A percentile compares a stretch with the other conserved stretches of the same genome.
phyloP scores from a whole-genome alignment of 2,888 invertebrate genomes.

The Coremacera marginata region DNA sequence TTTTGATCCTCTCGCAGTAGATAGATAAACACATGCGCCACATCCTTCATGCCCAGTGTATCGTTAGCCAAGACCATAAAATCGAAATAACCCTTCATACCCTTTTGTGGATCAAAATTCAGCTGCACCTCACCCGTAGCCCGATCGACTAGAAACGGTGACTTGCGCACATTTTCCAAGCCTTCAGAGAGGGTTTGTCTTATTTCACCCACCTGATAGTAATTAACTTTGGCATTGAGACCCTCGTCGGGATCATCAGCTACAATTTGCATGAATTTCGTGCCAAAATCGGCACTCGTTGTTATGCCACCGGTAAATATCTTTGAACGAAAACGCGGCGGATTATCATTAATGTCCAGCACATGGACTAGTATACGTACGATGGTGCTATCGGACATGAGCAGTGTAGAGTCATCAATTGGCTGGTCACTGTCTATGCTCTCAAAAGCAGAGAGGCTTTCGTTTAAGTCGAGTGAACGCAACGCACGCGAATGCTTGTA shows the following conservation, averaged over 20 bases:
- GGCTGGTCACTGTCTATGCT: not conserved
- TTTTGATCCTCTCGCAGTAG: constrained; percentile 92
- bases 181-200: constrained; percentile 88
- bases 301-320: constrained; percentile 95
- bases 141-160: constrained; percentile 85
- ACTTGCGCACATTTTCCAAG: constrained; percentile 81
- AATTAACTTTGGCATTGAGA: constrained; percentile 80
- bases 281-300: constrained; percentile 91
- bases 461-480: constrained; percentile 45
- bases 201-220: constrained; percentile 83
- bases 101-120: constrained; percentile 95
- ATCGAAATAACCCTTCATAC: constrained; percentile 97
- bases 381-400: constrained; percentile 75
- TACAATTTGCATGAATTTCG: constrained; percentile 86
- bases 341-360: constrained; percentile 90
- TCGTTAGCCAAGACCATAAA: constrained; percentile 91
- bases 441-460: not conserved
- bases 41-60: constrained; percentile 83
- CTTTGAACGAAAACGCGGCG: constrained; percentile 83
- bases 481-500: constrained; percentile 58
- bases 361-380: constrained; percentile 80
- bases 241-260: constrained; percentile 84
- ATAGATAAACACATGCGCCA: constrained; percentile 91
- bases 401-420: constrained; percentile 37
- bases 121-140: constrained; percentile 87